Evolutionary conservation across 2,113 vertebrate species (phyloP).

Genomic region (Mesoclemmys tuberculata): DNA sequence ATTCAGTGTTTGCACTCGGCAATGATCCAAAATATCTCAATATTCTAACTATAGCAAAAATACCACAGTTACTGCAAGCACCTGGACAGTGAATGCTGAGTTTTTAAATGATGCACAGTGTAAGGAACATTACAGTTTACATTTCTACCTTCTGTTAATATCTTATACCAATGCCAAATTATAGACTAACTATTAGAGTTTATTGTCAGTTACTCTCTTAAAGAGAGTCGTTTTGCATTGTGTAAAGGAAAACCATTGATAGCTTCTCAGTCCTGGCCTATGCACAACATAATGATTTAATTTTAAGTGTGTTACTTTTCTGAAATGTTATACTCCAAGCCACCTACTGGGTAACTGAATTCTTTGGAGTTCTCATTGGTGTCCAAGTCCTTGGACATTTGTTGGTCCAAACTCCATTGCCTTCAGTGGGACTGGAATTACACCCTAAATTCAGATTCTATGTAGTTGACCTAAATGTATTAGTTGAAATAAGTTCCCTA

Average conservation of each 20-base stretch:
- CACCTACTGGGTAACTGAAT: not conserved
- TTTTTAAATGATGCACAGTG: not conserved
- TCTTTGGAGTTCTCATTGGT: not conserved
- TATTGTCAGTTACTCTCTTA: not conserved
- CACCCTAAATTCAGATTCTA: not conserved
- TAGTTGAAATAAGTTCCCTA: not conserved
- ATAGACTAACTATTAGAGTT: not conserved
- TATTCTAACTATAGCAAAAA: not conserved
- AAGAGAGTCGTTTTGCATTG: not conserved
- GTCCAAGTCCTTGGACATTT: constrained; percentile 7
- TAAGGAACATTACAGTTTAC: not conserved
- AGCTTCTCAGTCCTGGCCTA: constrained; percentile 16
- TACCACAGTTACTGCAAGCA: not conserved
- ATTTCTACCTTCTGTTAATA: not conserved
- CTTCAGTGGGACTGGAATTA: not conserved
- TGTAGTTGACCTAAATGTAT: not conserved
- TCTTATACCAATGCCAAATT: not conserved
- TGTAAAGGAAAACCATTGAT: constrained; percentile 39
- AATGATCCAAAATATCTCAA: not conserved
- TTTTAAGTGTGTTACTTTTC: constrained; percentile 25
- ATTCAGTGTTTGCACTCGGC: fast-evolving
- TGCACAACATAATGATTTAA: constrained; percentile 32
- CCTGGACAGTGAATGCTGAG: not conserved
- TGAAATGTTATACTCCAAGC: not conserved
- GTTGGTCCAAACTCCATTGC: not conserved